Base-by-base conservation (phyloP, 1,140 invertebrate species). In the Whitmania pigra region DNA sequence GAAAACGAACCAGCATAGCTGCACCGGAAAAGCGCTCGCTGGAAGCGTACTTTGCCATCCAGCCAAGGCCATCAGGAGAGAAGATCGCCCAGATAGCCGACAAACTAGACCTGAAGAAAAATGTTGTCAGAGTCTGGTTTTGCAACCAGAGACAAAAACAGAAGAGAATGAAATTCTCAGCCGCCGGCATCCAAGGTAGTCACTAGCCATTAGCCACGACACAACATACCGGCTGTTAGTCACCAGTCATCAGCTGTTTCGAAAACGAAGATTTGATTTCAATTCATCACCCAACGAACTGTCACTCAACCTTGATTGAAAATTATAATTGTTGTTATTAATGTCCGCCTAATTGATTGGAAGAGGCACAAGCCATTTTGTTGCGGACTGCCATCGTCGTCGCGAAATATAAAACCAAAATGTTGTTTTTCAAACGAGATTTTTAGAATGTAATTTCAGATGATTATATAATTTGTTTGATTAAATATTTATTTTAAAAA, bases 111-210 rank as follows among this genome's bases (percentile, higher is more conserved):
- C 86, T 99, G 70, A 99, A 99, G 86, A 99, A 99, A 86, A 99
- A 99, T 83, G 97, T 99, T 63, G 97, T 99, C 13, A 87, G 97
- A 72, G 97, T 99, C 67, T 99, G 97, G 97, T 99, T 99, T 84
- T 99, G 97, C 81, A 99, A 99, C 84, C 96, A 99, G 83, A 87
- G 96, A 77, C 85, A 97, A 83, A 98, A 98, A 87, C 94, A 98
- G 86, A 98, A 97, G 84, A 86, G 94, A 77, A 97, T 97, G 94
- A 97, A 97, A 85, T 98, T 97, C 84, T 93, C 81, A 18, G 80
- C 81, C 11, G 75, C 76, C 27, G 66, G 40, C 31, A 60, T 73
- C 11, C 29, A 72, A 69, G 57, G 66, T 22, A 55, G 67, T n/a
- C 73, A 71, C 57, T 71, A 55, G 57, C 60, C 25, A 7, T 63